These are phyloP conservation scores for Zosterops borbonicus DNA, from an alignment of 2,113 vertebrate species.

Conservation along the genomic window DNA sequence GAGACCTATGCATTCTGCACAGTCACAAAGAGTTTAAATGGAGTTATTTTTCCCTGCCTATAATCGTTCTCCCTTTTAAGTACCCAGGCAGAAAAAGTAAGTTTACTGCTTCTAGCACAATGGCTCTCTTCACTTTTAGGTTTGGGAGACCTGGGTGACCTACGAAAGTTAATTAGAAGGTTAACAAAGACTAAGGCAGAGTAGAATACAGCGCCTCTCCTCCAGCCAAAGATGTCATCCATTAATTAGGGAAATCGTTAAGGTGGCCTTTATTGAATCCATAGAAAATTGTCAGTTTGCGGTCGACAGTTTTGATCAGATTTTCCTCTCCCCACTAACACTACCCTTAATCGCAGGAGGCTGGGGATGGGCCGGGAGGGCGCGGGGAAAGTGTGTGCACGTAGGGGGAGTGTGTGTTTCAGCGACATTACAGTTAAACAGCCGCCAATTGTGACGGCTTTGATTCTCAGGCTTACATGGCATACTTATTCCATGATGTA, in stretches of 20 bases:
- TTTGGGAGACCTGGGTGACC: slow-evolving; percentile 99
- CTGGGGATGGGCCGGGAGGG: slow-evolving; percentile 71
- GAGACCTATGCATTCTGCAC: slow-evolving; percentile 91
- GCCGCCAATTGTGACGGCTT: slow-evolving; percentile 88
- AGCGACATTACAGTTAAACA: slow-evolving; percentile 89
- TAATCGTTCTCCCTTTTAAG: slow-evolving; percentile 98
- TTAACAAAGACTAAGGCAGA: slow-evolving; percentile 99
- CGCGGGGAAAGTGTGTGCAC: slow-evolving; percentile 57
- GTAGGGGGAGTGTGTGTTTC: slow-evolving; percentile 84
- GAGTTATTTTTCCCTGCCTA: slow-evolving; percentile 98
- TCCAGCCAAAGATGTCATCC: slow-evolving; percentile 99
- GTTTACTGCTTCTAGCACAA: slow-evolving; percentile 99
- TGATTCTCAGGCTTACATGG: slow-evolving; percentile 94
- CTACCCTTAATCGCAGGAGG: slow-evolving; percentile 81
- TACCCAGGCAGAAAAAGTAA: slow-evolving; percentile 98
- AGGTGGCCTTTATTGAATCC: slow-evolving; percentile 99
- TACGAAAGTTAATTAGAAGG: slow-evolving; percentile 99
- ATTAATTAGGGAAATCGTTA: slow-evolving; percentile 99
- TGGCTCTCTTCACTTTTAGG: slow-evolving; percentile 99
- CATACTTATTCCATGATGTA: slow-evolving; percentile 98
- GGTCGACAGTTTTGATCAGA: slow-evolving; percentile 98
- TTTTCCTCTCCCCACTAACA: slow-evolving; percentile 89
- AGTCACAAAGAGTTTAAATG: slow-evolving; percentile 96
- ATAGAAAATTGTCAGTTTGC: slow-evolving; percentile 96
- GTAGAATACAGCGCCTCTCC: slow-evolving; percentile 99